Base-by-base conservation (phyloP, 2,113 vertebrate genomes). In the Camelus bactrianus region DNA sequence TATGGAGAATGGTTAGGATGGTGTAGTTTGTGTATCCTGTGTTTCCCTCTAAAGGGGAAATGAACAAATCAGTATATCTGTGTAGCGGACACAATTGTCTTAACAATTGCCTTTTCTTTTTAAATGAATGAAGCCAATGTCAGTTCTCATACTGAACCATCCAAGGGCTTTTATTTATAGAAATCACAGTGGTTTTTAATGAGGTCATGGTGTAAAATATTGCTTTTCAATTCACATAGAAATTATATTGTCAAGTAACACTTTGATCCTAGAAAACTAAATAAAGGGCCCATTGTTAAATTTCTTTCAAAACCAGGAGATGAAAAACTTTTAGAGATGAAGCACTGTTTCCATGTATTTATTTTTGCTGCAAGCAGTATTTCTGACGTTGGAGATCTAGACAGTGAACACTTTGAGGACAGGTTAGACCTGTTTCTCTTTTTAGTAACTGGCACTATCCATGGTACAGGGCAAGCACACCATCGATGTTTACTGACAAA, bases 111-210 rank as follows among this genome's bases (percentile, higher is more conserved):
- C 60, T 50, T 88, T 58, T 76, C 48, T 24, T 32, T 30, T 7
- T 35, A 64, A 93, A 94, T 30, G 32, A 87, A 77, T 93, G 54
- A 91, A 96, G 48, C 50, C 72, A 8, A 69, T 94, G 92, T 86
- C 86, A 94, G 22, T 79, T 96, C 50, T 95, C 85, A 65, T 72
- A 86, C 11, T 32, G 67, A 94, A 76, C 35, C 28, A 93, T 91
- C 42, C n/a, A 91, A 95, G 24, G 48, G 5, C 28, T 90, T 96
- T 97, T 96, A 92, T 95, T 96, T 96, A 92, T 94, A 95, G 38
- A 94, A 93, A 91, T 4, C 75, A 70, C 20, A 35, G 6, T 60
- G 80, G 46, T 88, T 95, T 96, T 96, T 93, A 95, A 97, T 92
- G 89, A 96, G 62, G 38, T 58, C 35, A 81, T 92, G 19, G 58